Evolutionary conservation across 1,140 invertebrate genomes (phyloP).

Genomic region (Venturia canescens): DNA sequence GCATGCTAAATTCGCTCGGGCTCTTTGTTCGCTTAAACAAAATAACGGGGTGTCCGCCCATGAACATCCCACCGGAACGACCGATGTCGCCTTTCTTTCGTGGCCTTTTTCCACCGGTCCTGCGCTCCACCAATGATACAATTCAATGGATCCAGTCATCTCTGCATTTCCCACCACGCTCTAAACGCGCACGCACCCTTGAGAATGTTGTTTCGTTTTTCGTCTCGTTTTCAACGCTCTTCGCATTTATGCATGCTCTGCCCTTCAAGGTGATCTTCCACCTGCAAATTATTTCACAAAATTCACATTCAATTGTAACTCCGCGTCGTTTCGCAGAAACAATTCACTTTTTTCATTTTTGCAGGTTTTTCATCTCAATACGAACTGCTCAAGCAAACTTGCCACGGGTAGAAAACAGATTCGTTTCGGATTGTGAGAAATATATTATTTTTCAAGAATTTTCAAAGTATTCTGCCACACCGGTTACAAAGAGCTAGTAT

Average conservation of each 20-base stretch:
- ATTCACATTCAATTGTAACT: too few species aligned
- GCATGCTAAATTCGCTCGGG: background rate
- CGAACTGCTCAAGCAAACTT: too few species aligned
- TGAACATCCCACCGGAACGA: slow-evolving; percentile 31
- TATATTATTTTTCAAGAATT: too few species aligned
- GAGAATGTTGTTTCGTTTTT: background rate
- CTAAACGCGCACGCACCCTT: background rate
- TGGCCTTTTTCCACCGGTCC: background rate
- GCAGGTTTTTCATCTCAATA: too few species aligned
- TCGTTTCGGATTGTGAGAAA: too few species aligned
- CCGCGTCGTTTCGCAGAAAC: too few species aligned
- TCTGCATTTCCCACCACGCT: background rate
- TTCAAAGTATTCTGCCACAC: too few species aligned
- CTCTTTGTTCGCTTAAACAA: slow-evolving; percentile 35
- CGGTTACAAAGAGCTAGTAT: too few species aligned
- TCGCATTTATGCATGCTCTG: background rate
- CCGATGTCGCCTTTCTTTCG: background rate
- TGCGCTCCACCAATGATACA: slow-evolving; percentile 2
- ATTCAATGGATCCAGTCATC: slow-evolving; percentile 22
- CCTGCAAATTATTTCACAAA: too few species aligned
- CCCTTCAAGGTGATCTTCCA: too few species aligned
- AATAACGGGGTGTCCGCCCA: slow-evolving; percentile 41
- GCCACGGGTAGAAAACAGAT: too few species aligned
- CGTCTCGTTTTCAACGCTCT: background rate
- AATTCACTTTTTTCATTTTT: too few species aligned